Conservation (phyloP, 53 echinoderm and acorn worm species). For the Patiria pectinifera region DNA sequence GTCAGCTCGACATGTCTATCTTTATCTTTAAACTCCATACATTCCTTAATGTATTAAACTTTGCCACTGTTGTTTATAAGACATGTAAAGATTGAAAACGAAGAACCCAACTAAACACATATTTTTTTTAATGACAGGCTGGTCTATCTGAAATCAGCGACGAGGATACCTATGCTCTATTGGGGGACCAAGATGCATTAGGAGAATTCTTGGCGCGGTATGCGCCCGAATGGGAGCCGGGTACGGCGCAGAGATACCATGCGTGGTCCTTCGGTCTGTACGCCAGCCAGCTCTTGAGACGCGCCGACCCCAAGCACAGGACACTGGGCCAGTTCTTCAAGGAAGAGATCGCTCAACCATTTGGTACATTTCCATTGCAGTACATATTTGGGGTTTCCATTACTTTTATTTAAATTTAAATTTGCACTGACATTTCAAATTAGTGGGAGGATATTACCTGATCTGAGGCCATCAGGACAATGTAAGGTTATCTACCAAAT, state of each 20-base stretch:
- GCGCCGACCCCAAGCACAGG: slow-evolving; percentile 77
- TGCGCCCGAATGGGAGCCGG: slow-evolving; percentile 79
- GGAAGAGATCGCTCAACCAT: slow-evolving; percentile 82
- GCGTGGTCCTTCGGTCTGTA: slow-evolving; percentile 62
- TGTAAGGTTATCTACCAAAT: too few relatives aligned
- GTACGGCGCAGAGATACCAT: slow-evolving; percentile 83
- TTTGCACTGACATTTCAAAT: background rate
- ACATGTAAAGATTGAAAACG: too few relatives aligned
- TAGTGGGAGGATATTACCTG: too few relatives aligned
- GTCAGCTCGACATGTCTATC: too few relatives aligned
- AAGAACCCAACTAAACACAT: too few relatives aligned
- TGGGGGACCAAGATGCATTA: slow-evolving; percentile 33
- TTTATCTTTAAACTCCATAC: too few relatives aligned
- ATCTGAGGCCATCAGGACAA: too few relatives aligned
- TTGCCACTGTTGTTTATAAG: too few relatives aligned
- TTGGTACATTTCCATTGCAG: slow-evolving; percentile 52
- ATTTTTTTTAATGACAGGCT: slow-evolving; percentile 54
- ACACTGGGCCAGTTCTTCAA: slow-evolving; percentile 84
- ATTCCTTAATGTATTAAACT: too few relatives aligned
- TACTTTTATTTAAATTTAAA: background rate
- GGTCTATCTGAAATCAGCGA: slow-evolving; percentile 23
- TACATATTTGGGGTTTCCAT: background rate
- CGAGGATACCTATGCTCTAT: background rate
- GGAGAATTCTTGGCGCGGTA: slow-evolving; percentile 64
- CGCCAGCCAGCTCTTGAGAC: slow-evolving; percentile 65